Evolutionary conservation across 2,113 vertebrate genomes (phyloP).

Genomic region (Bubo scandiacus): DNA sequence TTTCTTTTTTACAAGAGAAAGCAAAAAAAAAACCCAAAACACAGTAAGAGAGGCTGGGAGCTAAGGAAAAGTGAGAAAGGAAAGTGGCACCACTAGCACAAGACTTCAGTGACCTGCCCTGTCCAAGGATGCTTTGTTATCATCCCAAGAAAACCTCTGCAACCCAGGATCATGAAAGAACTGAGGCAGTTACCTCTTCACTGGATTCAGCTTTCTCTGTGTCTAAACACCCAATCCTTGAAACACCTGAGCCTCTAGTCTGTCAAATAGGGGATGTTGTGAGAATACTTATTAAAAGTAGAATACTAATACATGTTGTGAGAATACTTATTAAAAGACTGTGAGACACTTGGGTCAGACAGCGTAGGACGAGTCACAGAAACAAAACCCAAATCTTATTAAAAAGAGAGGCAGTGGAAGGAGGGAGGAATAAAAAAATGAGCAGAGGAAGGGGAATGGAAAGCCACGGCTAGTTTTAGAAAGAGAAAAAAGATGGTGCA

Average conservation of each 20-base stretch:
- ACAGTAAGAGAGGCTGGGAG: neutral
- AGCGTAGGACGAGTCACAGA: neutral
- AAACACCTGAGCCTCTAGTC: neutral
- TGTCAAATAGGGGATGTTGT: neutral
- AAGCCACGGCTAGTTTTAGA: neutral
- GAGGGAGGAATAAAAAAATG: neutral
- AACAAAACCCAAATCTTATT: neutral
- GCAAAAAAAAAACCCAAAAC: neutral
- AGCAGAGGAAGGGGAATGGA: neutral
- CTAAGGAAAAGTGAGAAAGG: neutral
- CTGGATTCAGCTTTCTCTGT: neutral
- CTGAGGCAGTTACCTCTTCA: neutral
- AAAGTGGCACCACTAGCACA: neutral
- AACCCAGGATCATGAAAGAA: neutral
- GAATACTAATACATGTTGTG: neutral
- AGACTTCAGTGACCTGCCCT: neutral
- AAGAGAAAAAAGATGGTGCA: neutral
- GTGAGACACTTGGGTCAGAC: neutral
- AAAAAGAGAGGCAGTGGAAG: neutral
- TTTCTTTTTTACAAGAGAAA: neutral
- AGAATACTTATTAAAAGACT: neutral
- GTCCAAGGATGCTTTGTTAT: neutral
- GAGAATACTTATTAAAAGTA: neutral
- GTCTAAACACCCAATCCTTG: neutral
- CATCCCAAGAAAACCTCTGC: neutral